Conservation (phyloP, 2,888 invertebrate genomes). For the Macropis europaea region DNA sequence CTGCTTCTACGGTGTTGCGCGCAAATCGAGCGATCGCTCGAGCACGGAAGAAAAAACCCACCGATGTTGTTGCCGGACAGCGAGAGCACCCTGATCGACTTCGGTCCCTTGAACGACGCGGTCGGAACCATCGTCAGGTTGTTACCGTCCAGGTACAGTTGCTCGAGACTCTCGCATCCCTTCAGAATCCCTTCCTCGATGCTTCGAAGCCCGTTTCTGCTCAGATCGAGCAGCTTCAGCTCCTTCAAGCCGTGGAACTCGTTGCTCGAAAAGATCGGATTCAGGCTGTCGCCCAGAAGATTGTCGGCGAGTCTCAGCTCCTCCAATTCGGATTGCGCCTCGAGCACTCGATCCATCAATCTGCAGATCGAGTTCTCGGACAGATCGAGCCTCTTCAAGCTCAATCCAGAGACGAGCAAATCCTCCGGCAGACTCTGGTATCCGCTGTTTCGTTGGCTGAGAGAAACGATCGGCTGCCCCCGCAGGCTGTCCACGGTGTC, state of each 20-base stretch:
- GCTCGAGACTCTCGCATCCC: slow-evolving; percentile 90
- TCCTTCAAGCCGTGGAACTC: slow-evolving; percentile 90
- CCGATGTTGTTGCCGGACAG: slow-evolving; percentile 91
- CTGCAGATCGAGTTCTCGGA: slow-evolving; percentile 90
- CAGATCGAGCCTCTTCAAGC: slow-evolving; percentile 89
- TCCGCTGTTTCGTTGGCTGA: slow-evolving; percentile 90
- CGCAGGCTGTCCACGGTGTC: slow-evolving; percentile 89
- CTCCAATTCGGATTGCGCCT: slow-evolving; percentile 84
- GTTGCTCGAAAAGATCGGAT: slow-evolving; percentile 93
- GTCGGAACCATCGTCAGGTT: slow-evolving; percentile 89
- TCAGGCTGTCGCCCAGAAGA: slow-evolving; percentile 92
- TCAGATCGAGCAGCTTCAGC: slow-evolving; percentile 88
- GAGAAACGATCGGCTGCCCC: slow-evolving; percentile 89
- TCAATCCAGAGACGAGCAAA: slow-evolving; percentile 81
- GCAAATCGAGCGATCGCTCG: background rate
- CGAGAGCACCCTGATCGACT: slow-evolving; percentile 86
- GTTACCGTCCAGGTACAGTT: slow-evolving; percentile 90
- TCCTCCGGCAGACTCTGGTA: slow-evolving; percentile 87
- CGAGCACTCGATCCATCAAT: slow-evolving; percentile 88
- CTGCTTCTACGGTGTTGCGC: too few relatives aligned
- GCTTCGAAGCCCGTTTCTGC: slow-evolving; percentile 89
- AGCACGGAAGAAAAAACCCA: slow-evolving; percentile 78
- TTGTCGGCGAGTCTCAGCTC: slow-evolving; percentile 89
- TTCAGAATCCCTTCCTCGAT: slow-evolving; percentile 93
- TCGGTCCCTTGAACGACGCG: slow-evolving; percentile 90